phyloP scores from a whole-genome alignment of 2,113 vertebrate genomes.

The Colistium nudipinnis region DNA sequence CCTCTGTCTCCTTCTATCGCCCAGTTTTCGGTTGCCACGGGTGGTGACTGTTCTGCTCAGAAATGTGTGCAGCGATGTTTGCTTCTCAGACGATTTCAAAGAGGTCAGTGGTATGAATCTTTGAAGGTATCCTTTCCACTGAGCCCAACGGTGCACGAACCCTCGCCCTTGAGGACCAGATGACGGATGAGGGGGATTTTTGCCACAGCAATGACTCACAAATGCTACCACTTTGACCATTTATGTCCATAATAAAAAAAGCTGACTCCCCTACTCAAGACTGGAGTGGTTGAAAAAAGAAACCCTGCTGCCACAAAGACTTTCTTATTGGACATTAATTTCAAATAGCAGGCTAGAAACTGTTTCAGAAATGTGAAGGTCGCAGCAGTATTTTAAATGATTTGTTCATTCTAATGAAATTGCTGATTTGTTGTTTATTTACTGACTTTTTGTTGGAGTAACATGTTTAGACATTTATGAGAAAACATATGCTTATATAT shows the following conservation, averaged over 20 bases:
- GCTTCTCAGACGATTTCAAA: slow-evolving; percentile 66
- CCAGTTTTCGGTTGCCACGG: slow-evolving; percentile 69
- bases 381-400: too few relatives aligned
- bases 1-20: slow-evolving; percentile 17
- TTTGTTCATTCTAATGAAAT: too few relatives aligned
- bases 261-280: background rate
- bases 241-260: slow-evolving; percentile 34
- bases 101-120: slow-evolving; percentile 59
- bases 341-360: background rate
- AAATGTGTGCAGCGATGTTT: slow-evolving; percentile 64
- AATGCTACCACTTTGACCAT: slow-evolving; percentile 29
- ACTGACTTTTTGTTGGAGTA: too few relatives aligned
- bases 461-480: too few relatives aligned
- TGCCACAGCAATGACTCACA: background rate
- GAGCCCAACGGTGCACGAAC: slow-evolving; percentile 29
- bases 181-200: slow-evolving; percentile 27
- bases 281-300: slow-evolving; percentile 4
- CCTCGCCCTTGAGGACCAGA: slow-evolving; percentile 34
- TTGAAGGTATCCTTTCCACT: slow-evolving; percentile 56
- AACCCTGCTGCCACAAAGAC: background rate
- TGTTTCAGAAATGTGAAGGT: too few relatives aligned
- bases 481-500: too few relatives aligned
- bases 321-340: background rate
- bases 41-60: slow-evolving; percentile 59
- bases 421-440: too few relatives aligned